Evolutionary conservation across 2,888 invertebrate species (phyloP).

Genomic region (Patella depressa): DNA sequence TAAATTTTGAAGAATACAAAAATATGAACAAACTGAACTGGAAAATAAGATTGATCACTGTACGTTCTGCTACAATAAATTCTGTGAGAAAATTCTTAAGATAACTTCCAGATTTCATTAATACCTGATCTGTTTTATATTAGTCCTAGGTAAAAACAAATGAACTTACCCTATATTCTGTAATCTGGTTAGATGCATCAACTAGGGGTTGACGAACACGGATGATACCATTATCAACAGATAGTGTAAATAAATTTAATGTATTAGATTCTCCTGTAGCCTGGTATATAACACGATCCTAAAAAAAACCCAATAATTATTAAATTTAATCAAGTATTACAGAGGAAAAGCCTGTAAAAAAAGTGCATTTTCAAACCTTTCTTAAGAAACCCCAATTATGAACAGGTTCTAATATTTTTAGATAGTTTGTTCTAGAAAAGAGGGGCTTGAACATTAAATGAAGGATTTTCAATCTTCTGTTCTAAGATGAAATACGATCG

Average conservation of each 20-base stretch:
- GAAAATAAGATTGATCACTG: no score
- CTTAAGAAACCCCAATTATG: background rate
- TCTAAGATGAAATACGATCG: background rate
- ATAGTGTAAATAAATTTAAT: slow-evolving; percentile 54
- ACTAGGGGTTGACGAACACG: slow-evolving; percentile 43
- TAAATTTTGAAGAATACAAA: no score
- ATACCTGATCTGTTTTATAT: no score
- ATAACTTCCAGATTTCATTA: no score
- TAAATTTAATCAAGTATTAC: background rate
- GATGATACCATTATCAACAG: slow-evolving; percentile 50
- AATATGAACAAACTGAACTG: no score
- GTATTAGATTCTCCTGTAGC: slow-evolving; percentile 44
- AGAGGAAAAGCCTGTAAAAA: background rate
- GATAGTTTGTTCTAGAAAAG: no score
- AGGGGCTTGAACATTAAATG: no score
- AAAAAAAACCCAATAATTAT: slow-evolving; percentile 21
- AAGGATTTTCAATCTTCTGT: background rate
- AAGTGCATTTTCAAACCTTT: no score
- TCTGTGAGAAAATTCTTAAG: no score
- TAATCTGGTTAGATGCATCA: slow-evolving; percentile 33
- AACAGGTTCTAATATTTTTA: background rate
- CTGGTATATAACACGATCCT: slow-evolving; percentile 52
- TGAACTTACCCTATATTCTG: slow-evolving; percentile 49
- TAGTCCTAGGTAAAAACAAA: no score
- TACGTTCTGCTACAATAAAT: no score